Evolutionary conservation across 1,140 invertebrate species (phyloP), one percentile per base, ranked within the genome.

Genomic region (Pogonomyrmex barbatus): DNA sequence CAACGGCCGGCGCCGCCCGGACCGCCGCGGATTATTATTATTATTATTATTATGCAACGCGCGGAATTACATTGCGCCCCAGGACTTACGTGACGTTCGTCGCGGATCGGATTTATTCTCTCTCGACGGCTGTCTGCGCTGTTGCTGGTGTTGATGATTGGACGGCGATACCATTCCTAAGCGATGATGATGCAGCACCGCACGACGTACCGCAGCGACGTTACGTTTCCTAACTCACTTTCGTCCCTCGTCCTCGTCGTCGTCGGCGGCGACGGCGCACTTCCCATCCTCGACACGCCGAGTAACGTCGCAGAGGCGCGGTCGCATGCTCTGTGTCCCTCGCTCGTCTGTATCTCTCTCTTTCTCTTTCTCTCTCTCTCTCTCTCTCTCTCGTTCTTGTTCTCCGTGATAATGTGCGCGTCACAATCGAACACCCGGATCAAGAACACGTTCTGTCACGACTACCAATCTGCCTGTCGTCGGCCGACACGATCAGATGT

Each of bases 81-180:
- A 5, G n/a, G 8, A 90, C 92, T 68, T 89, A 93, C 91, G 86
- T 81, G 90, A 82, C 88, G 87, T 56, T 89, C 83, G 70, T 87
- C 86, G 70, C 68, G 79, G 67, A 60, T 73, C 10, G 0, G 81
- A 73, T 52, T 88, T 84, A 67, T 89, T 91, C 65, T 93, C 88
- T 87, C 87, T 88, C 81, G 88, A 83, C 76, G 85, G 87, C 71
- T 91, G 88, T 52, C 81, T 84, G 3, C 92, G 91, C 84, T 88
- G 90, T 88, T 94, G 91, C 87, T 93, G 93, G 86, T 93, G 91
- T 85, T 95, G 92, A 86, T 91, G 88, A 87, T 94, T 94, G 87
- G 94, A 94, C 87, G 94, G 94, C 86, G 94, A 95, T 95, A 95
- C 92, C 94, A 95, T 95, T 93, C 94, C 94, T 95, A 94, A 63